Evolutionary conservation across 2,113 vertebrate species (phyloP), one percentile per base, ranked within the genome.

Genomic region (Cinclus cinclus): DNA sequence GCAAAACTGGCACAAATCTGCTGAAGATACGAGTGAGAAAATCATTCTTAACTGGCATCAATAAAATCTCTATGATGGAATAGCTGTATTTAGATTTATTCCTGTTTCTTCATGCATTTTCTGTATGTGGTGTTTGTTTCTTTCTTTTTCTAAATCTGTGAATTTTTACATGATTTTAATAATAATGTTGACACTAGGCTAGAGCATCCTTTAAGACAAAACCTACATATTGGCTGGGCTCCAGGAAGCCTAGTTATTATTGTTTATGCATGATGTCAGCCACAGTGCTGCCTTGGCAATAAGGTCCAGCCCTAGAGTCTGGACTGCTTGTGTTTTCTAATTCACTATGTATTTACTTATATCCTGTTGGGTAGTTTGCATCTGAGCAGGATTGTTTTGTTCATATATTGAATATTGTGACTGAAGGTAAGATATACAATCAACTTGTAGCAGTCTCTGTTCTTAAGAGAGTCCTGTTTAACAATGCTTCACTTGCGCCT

Each of bases 1-100:
- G 87, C 95, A 83, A 70, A 91, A 88, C 27, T 90, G 87, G 92
- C 88, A 78, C 55, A 85, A 87, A 86, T 49, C 27, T 56, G 18
- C 83, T 74, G 33, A 88, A 90, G 82, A 58, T 73, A 59, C 0
- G 0, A 83, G 74, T n/a, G 71, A 83, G 60, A 71, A 88, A 90
- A 90, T 93, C 25, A 75, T 67, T 79, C 68, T 59, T 67, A 67
- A 83, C 68, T 88, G 39, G 47, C 82, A 70, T 28, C 35, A 68
- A 55, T 90, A 71, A 91, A 81, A 81, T 41, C 68, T 74, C 55
- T 30, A 39, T 86, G 83, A 86, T 64, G 71, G 41, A 83, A 90
- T 46, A 64, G 9, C 68, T 89, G 56, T 77, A 86, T 79, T 94
- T 91, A 80, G 71, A 63, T 67, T 80, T 86, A 24, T 85, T 86